These are phyloP conservation scores for Diachasma alloeum DNA, from an alignment of 1,140 invertebrate genomes.

Conservation along the genomic window DNA sequence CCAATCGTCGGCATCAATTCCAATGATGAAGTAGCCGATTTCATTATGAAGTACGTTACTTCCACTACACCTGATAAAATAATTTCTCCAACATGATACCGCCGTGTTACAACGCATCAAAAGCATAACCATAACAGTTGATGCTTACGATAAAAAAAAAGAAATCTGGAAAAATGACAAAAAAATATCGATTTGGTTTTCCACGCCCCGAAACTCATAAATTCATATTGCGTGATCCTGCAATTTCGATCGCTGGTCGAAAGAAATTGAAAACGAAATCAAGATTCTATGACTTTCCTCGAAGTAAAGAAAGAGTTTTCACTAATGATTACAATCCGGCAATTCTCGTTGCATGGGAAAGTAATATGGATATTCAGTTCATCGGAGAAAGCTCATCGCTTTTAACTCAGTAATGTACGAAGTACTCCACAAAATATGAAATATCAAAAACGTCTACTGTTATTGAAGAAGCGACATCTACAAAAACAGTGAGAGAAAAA, in stretches of 20 bases:
- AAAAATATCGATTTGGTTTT: slow-evolving; percentile 43
- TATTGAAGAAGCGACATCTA: too few relatives aligned
- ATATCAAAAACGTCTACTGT: too few relatives aligned
- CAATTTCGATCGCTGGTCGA: slow-evolving; percentile 39
- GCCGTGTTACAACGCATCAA: too few relatives aligned
- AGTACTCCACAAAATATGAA: too few relatives aligned
- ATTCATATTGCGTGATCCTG: too few relatives aligned
- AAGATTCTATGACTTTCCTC: slow-evolving; percentile 47
- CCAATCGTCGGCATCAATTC: too few relatives aligned
- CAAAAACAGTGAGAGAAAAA: too few relatives aligned
- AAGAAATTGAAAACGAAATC: slow-evolving; percentile 39
- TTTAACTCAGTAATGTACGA: too few relatives aligned
- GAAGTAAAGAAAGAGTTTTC: slow-evolving; percentile 33
- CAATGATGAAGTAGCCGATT: too few relatives aligned
- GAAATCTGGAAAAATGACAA: neutral
- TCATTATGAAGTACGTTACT: neutral
- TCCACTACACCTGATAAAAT: neutral
- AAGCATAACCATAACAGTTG: slow-evolving; percentile 7
- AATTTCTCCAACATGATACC: neutral
- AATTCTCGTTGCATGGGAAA: slow-evolving; percentile 32
- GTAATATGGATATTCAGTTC: too few relatives aligned
- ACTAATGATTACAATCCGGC: slow-evolving; percentile 37
- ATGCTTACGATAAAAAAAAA: neutral
- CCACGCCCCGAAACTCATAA: slow-evolving; percentile 34
- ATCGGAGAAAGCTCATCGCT: too few relatives aligned